Evolutionary conservation across 2,113 vertebrate genomes (phyloP), one percentile per base, ranked within the genome.

Genomic region (Antidorcas marsupialis): DNA sequence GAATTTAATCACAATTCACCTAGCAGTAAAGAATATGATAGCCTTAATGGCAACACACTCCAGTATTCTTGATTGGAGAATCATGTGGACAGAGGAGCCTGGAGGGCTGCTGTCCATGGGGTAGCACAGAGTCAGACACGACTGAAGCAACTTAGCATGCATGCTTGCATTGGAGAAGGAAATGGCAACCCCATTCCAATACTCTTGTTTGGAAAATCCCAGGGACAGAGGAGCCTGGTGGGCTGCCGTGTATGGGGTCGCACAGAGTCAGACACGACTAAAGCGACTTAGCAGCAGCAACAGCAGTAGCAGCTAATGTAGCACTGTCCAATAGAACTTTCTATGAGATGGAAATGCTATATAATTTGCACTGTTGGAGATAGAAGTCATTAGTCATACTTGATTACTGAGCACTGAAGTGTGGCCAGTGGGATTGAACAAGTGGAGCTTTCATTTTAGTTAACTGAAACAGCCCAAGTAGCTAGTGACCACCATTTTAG

Each of bases 1-100:
- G 67, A 95, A 98, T 83, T 95, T 91, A 60, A 97, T 92, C 79
- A 64, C 67, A 95, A 88, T 95, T 82, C 67, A 97, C 74, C 94
- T n/a, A 30, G 23, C 62, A 97, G 79, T 9, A 91, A 94, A 90
- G 59, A 85, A 52, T 64, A 71, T 7, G 7, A 88, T 30, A 71
- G 21, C 43, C 39, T 84, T 57, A 67, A 67, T 21, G 17, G n/a
- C 64, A 71, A 36, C 9, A n/a, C 64, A 71, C n/a, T 36, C 33
- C 64, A 71, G 64, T 71, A 71, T 71, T 71, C 64, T 67, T 36
- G n/a, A 19, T 5, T 36, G n/a, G n/a, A 67, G 17, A 36, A 36
- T 36, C 33, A 9, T 19, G 33, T 21, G 64, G 8, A 36, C 64
- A 21, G 64, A 67, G 64, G 17, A 67, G n/a, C 64, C 17, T 36